phyloP scores from a whole-genome alignment of 2,797 vertebrate species.

The Manis javanica region DNA sequence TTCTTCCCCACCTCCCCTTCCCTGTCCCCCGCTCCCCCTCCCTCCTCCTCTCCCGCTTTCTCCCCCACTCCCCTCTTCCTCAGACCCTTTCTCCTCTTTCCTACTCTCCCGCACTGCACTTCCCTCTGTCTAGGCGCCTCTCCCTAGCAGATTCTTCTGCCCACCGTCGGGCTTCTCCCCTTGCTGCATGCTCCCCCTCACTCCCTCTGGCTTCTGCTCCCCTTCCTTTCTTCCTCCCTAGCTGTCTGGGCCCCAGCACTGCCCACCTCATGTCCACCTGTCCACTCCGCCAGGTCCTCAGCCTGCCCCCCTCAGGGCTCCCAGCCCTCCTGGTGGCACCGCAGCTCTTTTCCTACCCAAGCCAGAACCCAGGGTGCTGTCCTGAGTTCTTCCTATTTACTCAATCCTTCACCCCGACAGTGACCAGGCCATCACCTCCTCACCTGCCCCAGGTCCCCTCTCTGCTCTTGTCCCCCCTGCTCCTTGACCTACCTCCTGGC shows the following conservation, averaged over 20 bases:
- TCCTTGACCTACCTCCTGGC: not conserved
- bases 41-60: too few species aligned
- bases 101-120: not conserved
- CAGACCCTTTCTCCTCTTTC: too few species aligned
- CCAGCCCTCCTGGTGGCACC: not conserved
- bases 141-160: not conserved
- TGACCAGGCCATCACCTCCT: not conserved
- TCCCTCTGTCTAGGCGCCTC: not conserved
- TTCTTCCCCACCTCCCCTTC: too few species aligned
- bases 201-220: too few species aligned
- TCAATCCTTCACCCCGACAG: not conserved
- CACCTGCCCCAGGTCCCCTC: not conserved
- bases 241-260: not conserved
- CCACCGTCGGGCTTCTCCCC: too few species aligned
- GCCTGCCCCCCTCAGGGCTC: not conserved
- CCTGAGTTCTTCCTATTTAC: not conserved
- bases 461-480: not conserved
- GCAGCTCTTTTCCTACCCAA: not conserved
- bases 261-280: not conserved
- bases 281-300: not conserved
- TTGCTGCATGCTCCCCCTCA: too few species aligned
- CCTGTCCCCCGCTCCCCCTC: rapidly evolving
- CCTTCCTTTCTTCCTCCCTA: rapidly evolving
- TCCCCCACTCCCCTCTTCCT: not conserved
- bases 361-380: not conserved